Evolutionary conservation across 1,140 invertebrate genomes (phyloP).

Genomic region (Trichonephila inaurata): DNA sequence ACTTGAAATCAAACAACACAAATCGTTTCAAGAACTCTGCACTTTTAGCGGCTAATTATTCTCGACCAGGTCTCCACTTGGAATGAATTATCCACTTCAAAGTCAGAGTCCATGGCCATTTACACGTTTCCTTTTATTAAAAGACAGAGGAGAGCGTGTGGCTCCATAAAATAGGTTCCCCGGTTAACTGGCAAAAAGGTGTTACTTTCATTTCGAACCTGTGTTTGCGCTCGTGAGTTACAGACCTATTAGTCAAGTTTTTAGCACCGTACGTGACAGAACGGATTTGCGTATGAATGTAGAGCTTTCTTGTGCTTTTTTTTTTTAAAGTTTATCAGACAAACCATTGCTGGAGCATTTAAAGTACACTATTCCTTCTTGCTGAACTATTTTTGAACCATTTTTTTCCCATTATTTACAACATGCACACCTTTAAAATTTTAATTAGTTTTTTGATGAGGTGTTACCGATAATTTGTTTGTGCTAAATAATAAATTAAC

Average conservation of each 20-base stretch:
- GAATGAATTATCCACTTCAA: neutral
- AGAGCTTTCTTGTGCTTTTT: neutral
- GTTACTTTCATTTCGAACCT: neutral
- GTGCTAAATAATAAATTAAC: too few relatives aligned
- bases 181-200: neutral
- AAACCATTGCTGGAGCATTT: too few relatives aligned
- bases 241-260: neutral
- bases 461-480: too few relatives aligned
- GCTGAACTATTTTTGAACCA: too few relatives aligned
- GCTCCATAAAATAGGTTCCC: neutral
- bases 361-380: too few relatives aligned
- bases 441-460: too few relatives aligned
- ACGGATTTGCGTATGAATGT: neutral
- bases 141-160: neutral
- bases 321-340: too few relatives aligned
- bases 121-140: neutral
- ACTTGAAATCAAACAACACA: neutral
- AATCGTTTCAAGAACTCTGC: neutral
- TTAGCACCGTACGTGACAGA: neutral
- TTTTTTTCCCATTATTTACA: too few relatives aligned
- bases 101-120: conserved; percentile 4
- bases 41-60: neutral
- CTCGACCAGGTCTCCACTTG: neutral
- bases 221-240: neutral
- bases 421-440: too few relatives aligned